Percentiles rank a stretch among this genome's conserved stretches.
phyloP scores from a whole-genome alignment of 92 coral and sea anemone genomes.

The Actinostola sp. region DNA sequence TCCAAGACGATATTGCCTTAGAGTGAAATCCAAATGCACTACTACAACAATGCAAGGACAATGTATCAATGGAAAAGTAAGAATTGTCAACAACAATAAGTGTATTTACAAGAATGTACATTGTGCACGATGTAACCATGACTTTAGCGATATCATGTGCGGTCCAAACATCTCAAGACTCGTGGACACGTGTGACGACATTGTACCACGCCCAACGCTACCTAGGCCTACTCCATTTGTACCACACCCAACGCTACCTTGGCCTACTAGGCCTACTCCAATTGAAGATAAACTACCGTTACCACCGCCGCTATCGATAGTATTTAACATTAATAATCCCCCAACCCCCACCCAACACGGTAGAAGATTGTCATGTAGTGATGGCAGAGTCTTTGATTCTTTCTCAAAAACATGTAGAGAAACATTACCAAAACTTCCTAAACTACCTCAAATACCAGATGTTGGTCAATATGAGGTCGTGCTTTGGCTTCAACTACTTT shows the following conservation, averaged over 20 bases:
- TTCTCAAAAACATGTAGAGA: constrained; percentile 32
- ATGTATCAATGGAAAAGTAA: constrained; percentile 4
- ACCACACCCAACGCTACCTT: no score
- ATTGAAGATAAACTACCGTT: no score
- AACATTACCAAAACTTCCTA: constrained; percentile 1
- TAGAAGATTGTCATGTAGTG: no score
- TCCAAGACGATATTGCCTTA: constrained; percentile 24
- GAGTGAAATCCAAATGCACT: not conserved
- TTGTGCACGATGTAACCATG: constrained; percentile 12
- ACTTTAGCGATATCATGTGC: not conserved
- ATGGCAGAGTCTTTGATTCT: constrained; percentile 1
- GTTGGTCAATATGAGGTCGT: constrained; percentile 24
- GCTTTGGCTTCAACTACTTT: constrained; percentile 24
- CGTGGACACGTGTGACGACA: no score
- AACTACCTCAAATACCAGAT: not conserved
- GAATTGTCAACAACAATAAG: not conserved
- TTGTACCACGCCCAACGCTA: no score
- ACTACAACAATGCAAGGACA: not conserved
- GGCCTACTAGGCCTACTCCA: no score
- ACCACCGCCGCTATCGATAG: no score
- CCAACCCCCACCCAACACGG: no score
- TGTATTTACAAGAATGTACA: constrained; percentile 1
- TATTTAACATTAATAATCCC: no score
- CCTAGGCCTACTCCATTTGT: no score
- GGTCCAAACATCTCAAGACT: constrained; percentile 3